Evolutionary conservation across 1,140 invertebrate species (phyloP), one percentile per base, ranked within the genome.

Genomic region (Heliconius hewitsoni): DNA sequence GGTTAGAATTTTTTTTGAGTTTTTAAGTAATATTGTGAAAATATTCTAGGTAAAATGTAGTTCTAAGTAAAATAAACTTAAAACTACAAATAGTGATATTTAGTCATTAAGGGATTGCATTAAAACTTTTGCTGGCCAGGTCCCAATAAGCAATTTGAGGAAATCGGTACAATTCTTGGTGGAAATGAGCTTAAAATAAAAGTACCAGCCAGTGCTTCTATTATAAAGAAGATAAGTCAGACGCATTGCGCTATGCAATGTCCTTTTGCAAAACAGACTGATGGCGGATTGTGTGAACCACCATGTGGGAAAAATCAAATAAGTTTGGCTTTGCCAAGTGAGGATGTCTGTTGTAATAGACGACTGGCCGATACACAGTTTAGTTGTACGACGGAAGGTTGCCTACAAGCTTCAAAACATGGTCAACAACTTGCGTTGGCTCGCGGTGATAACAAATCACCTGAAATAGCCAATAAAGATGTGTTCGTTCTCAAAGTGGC

Each of bases 181-280:
- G 92, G 89, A 73, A 93, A 94, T 78, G 93, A 94, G 77, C 86
- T 94, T 78, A 94, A 91, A 82, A 94, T 94, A 73, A 94, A 93
- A 87, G 90, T 94, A 27, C 93, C 93, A 55, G 91, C 87, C 8
- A 86, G 79, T 80, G 86, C 90, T 42, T 86, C 90, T 16, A 86
- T 93, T 71, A 93, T 94, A 39, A 94, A 94, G 87, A 94, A 94
- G 84, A 92, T 94, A 55, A 94, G 93, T 84, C 91, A 93, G 83
- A 94, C 91, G 8, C 93, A 93, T 85, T 93, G 91, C 76, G 73
- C 86, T 13, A 86, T 94, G 83, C 91, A 92, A 84, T 83, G 86
- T 73, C 92, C 93, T 46, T 94, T 88, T 81, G 73, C 80, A 0
- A 91, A 91, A 81, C 81, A 79, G 46, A 42, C 76, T 46, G 83